Evolutionary conservation across 2,113 vertebrate species (phyloP), one percentile per base, ranked within the genome.

Genomic region (Plotosus lineatus): DNA sequence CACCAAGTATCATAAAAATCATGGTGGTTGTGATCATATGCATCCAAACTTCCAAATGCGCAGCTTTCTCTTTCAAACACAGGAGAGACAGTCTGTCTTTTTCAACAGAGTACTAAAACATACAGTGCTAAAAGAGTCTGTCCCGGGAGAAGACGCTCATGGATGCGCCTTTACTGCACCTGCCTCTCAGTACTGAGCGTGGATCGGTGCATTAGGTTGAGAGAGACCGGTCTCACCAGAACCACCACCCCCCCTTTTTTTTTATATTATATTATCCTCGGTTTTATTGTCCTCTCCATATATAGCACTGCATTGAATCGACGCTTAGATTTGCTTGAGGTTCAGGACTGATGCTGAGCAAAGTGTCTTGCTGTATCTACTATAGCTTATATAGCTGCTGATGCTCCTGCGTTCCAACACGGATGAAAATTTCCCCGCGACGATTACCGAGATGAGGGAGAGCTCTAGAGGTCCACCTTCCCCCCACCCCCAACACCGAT

Each of bases 1-100:
- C 96, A 93, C 96, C 97, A 93, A 98, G 95, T 92, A 98, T 95
- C 97, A 98, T 96, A 95, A 98, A 98, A 94, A 98, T 97, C 97
- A 98, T 98, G 94, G 97, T 98, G 96, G 97, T 98, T 92, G 95
- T 95, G 94, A 95, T 97, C 96, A 97, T 95, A 96, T 96, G 94
- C 96, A 95, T 95, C 93, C 94, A 95, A 91, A 93, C 93, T 94
- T 91, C 89, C 89, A 82, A 89, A 93, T 88, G 90, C 85, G 90
- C 88, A 88, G 85, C 86, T 85, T 83, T 89, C 50, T 19, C 50
- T 21, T 19, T 51, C 50, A 90, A 72, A 50, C 92, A 90, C 90
- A 79, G 84, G 87, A 84, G 87, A 91, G 87, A 84, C 86, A 91
- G 89, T 90, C 93, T 88, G 83, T 87, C 91, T 93, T 87, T 84